Base-by-base conservation (phyloP, 2,797 vertebrate genomes). In the Ctenopoma multispine region DNA sequence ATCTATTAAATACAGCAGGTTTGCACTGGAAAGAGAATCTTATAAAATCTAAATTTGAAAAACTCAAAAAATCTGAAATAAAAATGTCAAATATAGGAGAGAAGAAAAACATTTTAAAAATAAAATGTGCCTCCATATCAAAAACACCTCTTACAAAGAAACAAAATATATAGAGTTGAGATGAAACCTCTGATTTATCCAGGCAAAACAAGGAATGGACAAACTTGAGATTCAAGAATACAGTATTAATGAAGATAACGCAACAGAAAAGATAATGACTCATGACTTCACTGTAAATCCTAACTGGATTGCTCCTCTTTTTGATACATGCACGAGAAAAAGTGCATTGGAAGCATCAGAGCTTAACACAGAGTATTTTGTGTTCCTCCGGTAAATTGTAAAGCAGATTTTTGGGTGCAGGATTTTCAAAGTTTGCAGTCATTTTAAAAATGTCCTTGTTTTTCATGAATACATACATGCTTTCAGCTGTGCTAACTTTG, bases 1-100 rank as follows among this genome's bases (percentile, higher is more conserved):
- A 24, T 56, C 17, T 58, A 75, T 44, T 70, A 36, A 72, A 62
- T 63, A 68, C 54, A 79, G 60, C 23, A 77, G 31, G 18, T 59
- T 77, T 66, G 36, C 53, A 57, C 61, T 27, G 31, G 23, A 66
- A 53, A 49, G 48, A 64, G 7, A 69, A 60, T 55, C 44, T 43
- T 38, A 36, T 4, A 41, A 50, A 23, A 56, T 5, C 10, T 12
- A 58, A 23, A 66, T 61, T 12, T 38, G 9, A 72, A 38, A 17
- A 17, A 18, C 11, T 31, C 6, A 12, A 13, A 8, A n/a, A n/a
- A 18, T 21, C 9, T 11, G 20, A 47, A 46, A 9, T 21, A 12
- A 18, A 47, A 21, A 20, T 14, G 27, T 67, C 3, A 63, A 56
- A 24, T 29, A 44, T 0, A 63, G 7, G 6, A 29, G 24, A 53